Conservation (phyloP, 2,113 vertebrate species). For the Bos taurus region ARS-UCD2.0 NC_037330.1:20630501-20631000, state of each 20-base stretch:
- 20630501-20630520: neutral
- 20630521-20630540: neutral
- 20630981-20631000: neutral
- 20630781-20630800: neutral
- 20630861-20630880: conserved; percentile 6
- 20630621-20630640: neutral
- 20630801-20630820: neutral
- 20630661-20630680: neutral
- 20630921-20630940: neutral
- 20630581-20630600: neutral
- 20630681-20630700: neutral
- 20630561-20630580: neutral
- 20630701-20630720: neutral
- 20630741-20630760: neutral
- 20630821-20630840: neutral
- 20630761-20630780: neutral
- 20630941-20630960: neutral
- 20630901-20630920: neutral
- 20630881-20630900: neutral
- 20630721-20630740: neutral
- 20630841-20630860: neutral
- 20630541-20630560: neutral
- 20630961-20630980: neutral
- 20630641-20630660: neutral
- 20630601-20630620: neutral